Base-by-base conservation (phyloP, 1,140 invertebrate species). In the Radopholus similis region DNA sequence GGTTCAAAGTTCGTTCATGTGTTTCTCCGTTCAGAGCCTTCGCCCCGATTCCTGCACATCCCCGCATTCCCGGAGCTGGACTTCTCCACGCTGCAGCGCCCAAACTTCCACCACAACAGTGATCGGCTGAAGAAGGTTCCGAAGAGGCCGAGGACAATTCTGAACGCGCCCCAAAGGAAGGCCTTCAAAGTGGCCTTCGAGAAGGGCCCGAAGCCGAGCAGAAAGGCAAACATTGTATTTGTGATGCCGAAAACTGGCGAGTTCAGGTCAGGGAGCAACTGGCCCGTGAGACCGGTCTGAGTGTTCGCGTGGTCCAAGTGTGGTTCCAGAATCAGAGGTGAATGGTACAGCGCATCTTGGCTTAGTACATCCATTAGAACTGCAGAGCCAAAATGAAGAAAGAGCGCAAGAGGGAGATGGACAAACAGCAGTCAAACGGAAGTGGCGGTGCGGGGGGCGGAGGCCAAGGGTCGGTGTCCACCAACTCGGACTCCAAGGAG, bases 321-420 rank as follows among this genome's bases (percentile, higher is more conserved):
- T 98, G 94, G 94, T 98, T 97, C 84, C 93, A 97, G 84, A 97
- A 97, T 83, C 90, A 91, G 81, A 85, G 94, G 65, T 93, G 93
- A n/a, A 96, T 96, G 85, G 94, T 95, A 9, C 8, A 11, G 3
- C 8, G 1, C 13, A 18, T n/a, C 15, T 58, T 18, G 21, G 0
- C 8, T 1, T 4, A 60, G 9, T 47, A 3, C 11, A 15, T 26
- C 44, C 13, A 23, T 47, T 62, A 23, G 2, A 11, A 40, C 23
- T 59, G 15, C 37, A 62, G 58, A 28, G 58, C 58, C n/a, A 62
- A 62, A 28, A 62, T 62, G 40, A 62, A 62, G 49, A 62, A 62
- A 28, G 58, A 62, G 30, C 40, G 58, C 21, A 62, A 42, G 18
- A 30, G 58, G 32, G 47, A 68, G 44, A 2, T 69, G 15, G 54